Conservation (phyloP, 37 sponge, comb jelly and placozoan genomes). For the Diacarnus erythraeanus region DNA sequence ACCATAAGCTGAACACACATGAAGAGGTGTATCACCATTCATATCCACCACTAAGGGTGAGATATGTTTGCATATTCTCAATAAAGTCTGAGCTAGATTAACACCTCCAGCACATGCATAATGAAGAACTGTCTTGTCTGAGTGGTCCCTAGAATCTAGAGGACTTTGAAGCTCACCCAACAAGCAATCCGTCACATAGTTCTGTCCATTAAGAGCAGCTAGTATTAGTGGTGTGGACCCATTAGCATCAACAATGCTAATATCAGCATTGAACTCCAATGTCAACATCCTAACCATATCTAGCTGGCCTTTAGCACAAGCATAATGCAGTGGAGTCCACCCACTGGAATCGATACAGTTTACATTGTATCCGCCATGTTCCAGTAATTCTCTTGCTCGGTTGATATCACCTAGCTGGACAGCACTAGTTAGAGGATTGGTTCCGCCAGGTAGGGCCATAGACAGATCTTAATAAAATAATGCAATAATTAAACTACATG, state of each 20-base stretch:
- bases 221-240: not conserved
- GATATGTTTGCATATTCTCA: not conserved
- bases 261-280: not conserved
- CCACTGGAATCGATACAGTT: not conserved
- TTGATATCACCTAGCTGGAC: not conserved
- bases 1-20: not conserved
- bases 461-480: too few species aligned
- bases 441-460: too few species aligned
- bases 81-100: not conserved
- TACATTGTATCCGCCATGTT: not conserved
- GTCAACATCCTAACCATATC: not conserved
- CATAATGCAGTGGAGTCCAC: not conserved
- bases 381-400: not conserved
- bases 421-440: too few species aligned
- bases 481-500: too few species aligned
- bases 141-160: too few species aligned
- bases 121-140: not conserved
- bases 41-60: not conserved
- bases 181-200: not conserved
- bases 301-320: not conserved
- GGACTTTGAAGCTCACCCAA: not conserved
- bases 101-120: not conserved
- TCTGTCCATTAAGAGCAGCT: not conserved
- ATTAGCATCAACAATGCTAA: not conserved
- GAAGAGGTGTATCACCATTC: constrained; percentile 22